phyloP scores from a whole-genome alignment of 2,888 invertebrate species.

The Drosophila pullipes region DNA sequence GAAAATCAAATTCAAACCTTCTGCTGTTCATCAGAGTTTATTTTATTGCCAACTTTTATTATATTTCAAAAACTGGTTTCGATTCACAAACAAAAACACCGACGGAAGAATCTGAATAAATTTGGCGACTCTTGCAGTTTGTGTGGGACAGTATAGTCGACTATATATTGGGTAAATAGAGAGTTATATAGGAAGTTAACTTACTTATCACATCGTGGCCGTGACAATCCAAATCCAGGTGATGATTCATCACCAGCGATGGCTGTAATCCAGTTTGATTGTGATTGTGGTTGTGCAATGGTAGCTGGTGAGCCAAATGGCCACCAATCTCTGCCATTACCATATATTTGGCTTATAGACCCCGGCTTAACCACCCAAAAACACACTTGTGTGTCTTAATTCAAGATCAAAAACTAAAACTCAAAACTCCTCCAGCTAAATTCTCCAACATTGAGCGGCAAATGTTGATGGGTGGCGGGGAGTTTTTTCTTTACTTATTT shows the following conservation, averaged over 20 bases:
- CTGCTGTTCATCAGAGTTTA: neutral
- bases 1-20: neutral
- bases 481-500: conserved; percentile 6
- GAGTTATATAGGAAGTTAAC: conserved; percentile 47
- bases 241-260: conserved; percentile 88
- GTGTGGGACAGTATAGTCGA: neutral
- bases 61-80: neutral
- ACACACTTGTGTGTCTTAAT: conserved; percentile 54
- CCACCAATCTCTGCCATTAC: conserved; percentile 89
- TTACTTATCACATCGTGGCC: conserved; percentile 85
- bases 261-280: conserved; percentile 88
- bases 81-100: neutral
- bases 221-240: conserved; percentile 86
- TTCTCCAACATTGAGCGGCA: conserved; percentile 64
- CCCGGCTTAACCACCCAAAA: conserved; percentile 66
- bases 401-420: conserved; percentile 41
- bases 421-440: conserved; percentile 33
- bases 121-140: neutral
- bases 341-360: conserved; percentile 86
- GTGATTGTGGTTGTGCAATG: conserved; percentile 86
- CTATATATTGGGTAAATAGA: neutral
- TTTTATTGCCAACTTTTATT: neutral
- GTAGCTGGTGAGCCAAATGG: conserved; percentile 89
- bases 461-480: conserved; percentile 21
- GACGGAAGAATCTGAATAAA: neutral